Evolutionary conservation across 2,888 invertebrate species (phyloP).

Genomic region (Strigamia maritima): DNA sequence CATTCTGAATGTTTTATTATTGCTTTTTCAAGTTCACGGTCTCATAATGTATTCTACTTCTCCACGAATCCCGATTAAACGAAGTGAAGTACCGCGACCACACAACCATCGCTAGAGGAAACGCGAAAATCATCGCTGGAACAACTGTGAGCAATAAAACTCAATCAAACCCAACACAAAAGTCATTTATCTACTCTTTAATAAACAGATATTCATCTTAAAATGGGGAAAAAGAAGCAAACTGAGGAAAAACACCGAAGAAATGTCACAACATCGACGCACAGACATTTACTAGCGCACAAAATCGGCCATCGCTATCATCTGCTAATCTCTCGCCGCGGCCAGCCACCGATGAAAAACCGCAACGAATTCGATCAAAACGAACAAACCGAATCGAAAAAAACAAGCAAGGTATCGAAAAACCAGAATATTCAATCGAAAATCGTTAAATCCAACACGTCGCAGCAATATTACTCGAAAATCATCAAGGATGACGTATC

Average conservation of each 20-base stretch:
- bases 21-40: not conserved
- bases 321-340: not conserved
- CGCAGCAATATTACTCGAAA: not conserved
- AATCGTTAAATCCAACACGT: not conserved
- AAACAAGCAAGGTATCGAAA: not conserved
- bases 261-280: not conserved
- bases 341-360: not conserved
- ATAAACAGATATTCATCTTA: not conserved
- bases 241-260: not conserved
- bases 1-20: not conserved
- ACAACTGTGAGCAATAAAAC: not conserved
- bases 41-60: not conserved
- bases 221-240: not conserved
- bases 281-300: not conserved
- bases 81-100: not conserved
- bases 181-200: no score
- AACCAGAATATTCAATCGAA: not conserved
- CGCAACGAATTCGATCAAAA: not conserved
- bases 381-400: not conserved
- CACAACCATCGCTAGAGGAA: not conserved
- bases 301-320: slow-evolving; percentile 1
- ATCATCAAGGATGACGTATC: not conserved
- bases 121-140: not conserved
- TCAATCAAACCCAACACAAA: no score
- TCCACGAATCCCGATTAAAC: not conserved